A percentile compares a stretch with the other conserved stretches of the same genome.
Evolutionary conservation across 2,888 invertebrate species (phyloP).

Genomic region (Leptogaster cylindrica): DNA sequence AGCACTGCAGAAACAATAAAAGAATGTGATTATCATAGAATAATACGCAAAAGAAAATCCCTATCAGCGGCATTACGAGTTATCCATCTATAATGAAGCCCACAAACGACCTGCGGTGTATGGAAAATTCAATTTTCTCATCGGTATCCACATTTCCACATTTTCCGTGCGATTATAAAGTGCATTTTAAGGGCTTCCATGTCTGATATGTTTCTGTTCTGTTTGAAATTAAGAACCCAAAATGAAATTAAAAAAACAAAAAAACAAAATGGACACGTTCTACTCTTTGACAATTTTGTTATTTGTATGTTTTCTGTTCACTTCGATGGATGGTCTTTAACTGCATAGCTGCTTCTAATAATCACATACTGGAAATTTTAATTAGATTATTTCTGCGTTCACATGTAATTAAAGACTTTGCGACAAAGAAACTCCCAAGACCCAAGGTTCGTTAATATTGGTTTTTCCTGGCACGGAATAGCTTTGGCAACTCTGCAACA

Average conservation of each 20-base stretch:
- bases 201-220: slow-evolving; percentile 25
- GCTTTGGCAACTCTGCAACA: too few species aligned
- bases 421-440: too few species aligned
- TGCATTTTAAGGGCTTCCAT: slow-evolving; percentile 14
- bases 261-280: background rate
- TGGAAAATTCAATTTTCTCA: slow-evolving; percentile 36
- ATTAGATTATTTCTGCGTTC: slow-evolving; percentile 40
- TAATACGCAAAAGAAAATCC: slow-evolving; percentile 30
- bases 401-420: too few species aligned
- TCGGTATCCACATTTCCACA: slow-evolving; percentile 31
- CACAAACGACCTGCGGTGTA: slow-evolving; percentile 17
- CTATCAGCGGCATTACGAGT: slow-evolving; percentile 21
- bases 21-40: slow-evolving; percentile 29
- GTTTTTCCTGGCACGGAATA: too few species aligned
- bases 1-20: slow-evolving; percentile 15
- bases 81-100: slow-evolving; percentile 37
- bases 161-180: slow-evolving; percentile 37
- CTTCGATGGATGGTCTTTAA: background rate
- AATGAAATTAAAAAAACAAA: too few species aligned
- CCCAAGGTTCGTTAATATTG: too few species aligned
- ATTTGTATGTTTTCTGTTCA: slow-evolving; percentile 26
- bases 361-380: background rate
- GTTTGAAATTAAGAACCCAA: slow-evolving; percentile 37
- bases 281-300: background rate
- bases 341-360: background rate